These are phyloP conservation scores for Sinocyclocheilus grahami DNA, from an alignment of 2,113 vertebrate species.

Conservation along the genomic window DNA sequence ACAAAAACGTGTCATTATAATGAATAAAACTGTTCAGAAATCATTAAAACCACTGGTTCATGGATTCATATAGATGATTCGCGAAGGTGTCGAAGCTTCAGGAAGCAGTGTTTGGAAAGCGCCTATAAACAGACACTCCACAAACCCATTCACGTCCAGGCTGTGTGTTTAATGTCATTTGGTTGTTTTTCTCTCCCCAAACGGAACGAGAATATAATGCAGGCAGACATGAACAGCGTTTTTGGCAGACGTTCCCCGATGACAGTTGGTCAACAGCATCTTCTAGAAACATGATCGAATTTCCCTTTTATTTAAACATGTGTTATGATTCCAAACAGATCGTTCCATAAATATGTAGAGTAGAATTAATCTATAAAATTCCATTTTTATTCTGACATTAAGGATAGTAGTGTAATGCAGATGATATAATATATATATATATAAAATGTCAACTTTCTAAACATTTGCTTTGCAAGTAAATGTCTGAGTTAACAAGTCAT, in stretches of 20 bases:
- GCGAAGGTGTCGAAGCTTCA: too few species aligned
- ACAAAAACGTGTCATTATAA: too few species aligned
- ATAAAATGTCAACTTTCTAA: constrained; percentile 4
- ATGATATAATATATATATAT: too few species aligned
- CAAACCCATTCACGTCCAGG: constrained; percentile 28
- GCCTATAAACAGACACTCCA: too few species aligned
- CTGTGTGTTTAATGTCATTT: constrained; percentile 52
- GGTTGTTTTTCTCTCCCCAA: constrained; percentile 19
- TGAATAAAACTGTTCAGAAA: too few species aligned
- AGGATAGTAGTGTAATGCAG: neutral
- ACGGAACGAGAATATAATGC: constrained; percentile 23
- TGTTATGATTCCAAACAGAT: constrained; percentile 18
- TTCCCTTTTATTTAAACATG: constrained; percentile 41
- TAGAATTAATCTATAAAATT: constrained; percentile 31
- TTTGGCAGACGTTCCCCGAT: constrained; percentile 38
- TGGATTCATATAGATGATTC: too few species aligned
- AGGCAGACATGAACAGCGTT: constrained; percentile 18
- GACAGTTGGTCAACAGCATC: constrained; percentile 47
- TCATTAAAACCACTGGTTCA: too few species aligned
- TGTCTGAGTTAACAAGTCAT: too few species aligned
- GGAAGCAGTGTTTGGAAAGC: too few species aligned
- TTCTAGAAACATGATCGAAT: constrained; percentile 22
- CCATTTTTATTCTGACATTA: neutral
- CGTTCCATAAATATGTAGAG: neutral
- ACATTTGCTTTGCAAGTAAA: neutral